phyloP scores from a whole-genome alignment of 2,797 vertebrate genomes.

The Setipinna tenuifilis region DNA sequence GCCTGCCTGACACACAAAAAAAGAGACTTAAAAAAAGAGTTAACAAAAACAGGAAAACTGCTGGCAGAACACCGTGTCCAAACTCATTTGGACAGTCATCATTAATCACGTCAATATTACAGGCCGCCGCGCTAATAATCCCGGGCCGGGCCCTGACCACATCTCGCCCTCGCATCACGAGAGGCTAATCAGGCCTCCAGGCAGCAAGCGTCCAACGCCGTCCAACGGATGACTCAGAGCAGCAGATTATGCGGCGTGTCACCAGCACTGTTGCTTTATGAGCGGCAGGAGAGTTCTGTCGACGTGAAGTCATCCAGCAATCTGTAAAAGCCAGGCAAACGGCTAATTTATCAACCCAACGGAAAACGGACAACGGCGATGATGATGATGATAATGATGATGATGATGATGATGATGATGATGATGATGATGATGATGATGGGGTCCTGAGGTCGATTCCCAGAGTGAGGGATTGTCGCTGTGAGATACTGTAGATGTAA shows the following conservation, averaged over 20 bases:
- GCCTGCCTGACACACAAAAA: too few relatives aligned
- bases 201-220: neutral
- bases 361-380: neutral
- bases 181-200: neutral
- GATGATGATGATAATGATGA: too few relatives aligned
- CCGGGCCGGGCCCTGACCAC: neutral
- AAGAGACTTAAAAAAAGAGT: conserved; percentile 27
- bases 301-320: neutral
- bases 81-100: neutral
- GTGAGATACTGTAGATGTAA: neutral
- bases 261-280: neutral
- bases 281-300: neutral
- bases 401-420: too few relatives aligned
- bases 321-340: neutral
- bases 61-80: neutral
- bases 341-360: neutral
- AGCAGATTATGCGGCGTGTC: neutral
- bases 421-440: too few relatives aligned
- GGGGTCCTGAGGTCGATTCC: too few relatives aligned
- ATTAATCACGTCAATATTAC: conserved; percentile 11
- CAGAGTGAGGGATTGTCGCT: neutral
- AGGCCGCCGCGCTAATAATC: neutral
- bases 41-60: conserved; percentile 44
- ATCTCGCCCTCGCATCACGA: neutral
- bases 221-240: neutral